Percentiles rank a stretch among this genome's conserved stretches.
Conservation (phyloP, 2,113 vertebrate species). For the Opisthocomus hoazin region DNA sequence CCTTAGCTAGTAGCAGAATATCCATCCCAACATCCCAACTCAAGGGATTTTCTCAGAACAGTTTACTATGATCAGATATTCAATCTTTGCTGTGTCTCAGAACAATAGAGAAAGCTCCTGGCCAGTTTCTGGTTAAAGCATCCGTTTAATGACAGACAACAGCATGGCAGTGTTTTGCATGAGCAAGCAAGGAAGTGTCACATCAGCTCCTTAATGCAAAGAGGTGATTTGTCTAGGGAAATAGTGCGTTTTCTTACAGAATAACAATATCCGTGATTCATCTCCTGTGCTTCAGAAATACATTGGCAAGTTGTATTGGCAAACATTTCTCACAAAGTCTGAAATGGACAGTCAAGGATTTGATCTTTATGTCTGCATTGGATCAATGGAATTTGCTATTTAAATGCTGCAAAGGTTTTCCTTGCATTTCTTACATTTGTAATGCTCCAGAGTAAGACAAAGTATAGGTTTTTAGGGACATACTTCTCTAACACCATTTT, state of each 20-base stretch:
- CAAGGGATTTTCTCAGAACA: background rate
- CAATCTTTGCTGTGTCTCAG: background rate
- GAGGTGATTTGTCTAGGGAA: slow-evolving; percentile 15
- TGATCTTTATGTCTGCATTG: background rate
- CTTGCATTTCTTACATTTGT: background rate
- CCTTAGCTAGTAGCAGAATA: background rate
- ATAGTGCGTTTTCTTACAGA: background rate
- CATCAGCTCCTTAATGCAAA: background rate
- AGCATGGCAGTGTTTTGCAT: background rate
- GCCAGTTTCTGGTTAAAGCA: background rate
- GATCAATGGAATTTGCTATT: slow-evolving; percentile 17
- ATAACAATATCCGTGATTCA: background rate
- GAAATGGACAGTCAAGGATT: background rate
- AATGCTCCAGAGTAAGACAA: background rate
- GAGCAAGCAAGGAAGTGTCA: slow-evolving; percentile 1
- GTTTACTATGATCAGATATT: background rate
- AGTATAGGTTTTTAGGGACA: background rate
- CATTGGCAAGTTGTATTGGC: background rate
- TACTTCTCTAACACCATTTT: background rate
- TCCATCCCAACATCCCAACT: background rate
- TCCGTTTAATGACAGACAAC: background rate
- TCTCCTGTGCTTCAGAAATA: background rate
- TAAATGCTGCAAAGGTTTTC: background rate
- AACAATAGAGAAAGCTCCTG: background rate
- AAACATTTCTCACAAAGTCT: background rate